phyloP scores from a whole-genome alignment of 53 echinoderm and acorn worm species.

The Hippasteria phrygiana region DNA sequence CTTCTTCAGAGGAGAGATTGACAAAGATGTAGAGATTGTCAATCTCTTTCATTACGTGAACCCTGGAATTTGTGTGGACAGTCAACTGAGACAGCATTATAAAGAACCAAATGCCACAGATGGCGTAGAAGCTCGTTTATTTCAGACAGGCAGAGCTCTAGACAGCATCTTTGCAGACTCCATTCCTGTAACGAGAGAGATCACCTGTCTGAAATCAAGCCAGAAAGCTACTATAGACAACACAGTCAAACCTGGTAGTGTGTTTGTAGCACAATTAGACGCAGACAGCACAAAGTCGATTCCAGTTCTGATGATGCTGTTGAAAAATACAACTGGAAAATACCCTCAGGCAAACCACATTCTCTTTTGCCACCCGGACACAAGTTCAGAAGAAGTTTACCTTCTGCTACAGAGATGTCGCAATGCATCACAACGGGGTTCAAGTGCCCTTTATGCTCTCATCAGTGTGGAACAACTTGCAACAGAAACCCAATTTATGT shows the following conservation, averaged over 20 bases:
- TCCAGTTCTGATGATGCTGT: slow-evolving; percentile 60
- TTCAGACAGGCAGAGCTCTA: slow-evolving; percentile 44
- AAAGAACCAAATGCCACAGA: slow-evolving; percentile 10
- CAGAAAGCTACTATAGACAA: slow-evolving; percentile 42
- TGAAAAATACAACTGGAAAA: slow-evolving; percentile 46
- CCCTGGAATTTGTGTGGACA: slow-evolving; percentile 32
- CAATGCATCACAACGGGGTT: neutral
- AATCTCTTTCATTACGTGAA: slow-evolving; percentile 50
- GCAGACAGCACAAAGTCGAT: slow-evolving; percentile 57
- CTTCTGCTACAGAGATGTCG: slow-evolving; percentile 66
- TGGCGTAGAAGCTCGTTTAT: slow-evolving; percentile 25
- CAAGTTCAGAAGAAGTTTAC: slow-evolving; percentile 56
- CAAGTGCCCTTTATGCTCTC: slow-evolving; percentile 24
- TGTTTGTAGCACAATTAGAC: slow-evolving; percentile 64
- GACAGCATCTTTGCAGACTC: slow-evolving; percentile 30
- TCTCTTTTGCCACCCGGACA: slow-evolving; percentile 64
- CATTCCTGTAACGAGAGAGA: neutral
- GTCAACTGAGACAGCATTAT: slow-evolving; percentile 33
- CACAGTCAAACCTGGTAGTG: slow-evolving; percentile 33
- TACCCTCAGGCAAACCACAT: slow-evolving; percentile 69
- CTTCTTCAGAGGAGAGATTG: slow-evolving; percentile 56
- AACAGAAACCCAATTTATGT: slow-evolving; percentile 53
- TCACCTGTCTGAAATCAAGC: slow-evolving; percentile 5
- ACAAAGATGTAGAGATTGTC: neutral
- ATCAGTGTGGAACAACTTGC: slow-evolving; percentile 59